Percentiles rank a stretch among this genome's conserved stretches.
Conservation (phyloP, 2,113 vertebrate genomes). For the Origma solitaria region DNA sequence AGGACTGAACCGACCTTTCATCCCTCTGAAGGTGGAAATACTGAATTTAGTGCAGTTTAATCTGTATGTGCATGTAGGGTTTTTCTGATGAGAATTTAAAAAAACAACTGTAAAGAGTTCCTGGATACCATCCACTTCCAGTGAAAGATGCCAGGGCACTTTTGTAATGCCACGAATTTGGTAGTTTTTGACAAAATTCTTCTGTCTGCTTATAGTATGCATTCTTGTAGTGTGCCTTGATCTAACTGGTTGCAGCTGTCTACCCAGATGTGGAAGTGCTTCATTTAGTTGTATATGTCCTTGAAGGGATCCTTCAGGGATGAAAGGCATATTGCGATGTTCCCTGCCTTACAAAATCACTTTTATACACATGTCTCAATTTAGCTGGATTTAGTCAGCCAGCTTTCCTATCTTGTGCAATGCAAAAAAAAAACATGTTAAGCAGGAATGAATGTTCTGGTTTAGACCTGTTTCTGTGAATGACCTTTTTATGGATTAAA, state of each 20-base stretch:
- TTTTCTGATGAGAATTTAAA: slow-evolving; percentile 30
- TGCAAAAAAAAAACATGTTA: background rate
- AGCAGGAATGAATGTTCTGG: slow-evolving; percentile 26
- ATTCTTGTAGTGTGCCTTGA: background rate
- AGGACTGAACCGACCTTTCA: slow-evolving; percentile 49
- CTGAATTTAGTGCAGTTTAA: slow-evolving; percentile 18
- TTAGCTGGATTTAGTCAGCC: slow-evolving; percentile 25
- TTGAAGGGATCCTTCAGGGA: slow-evolving; percentile 27
- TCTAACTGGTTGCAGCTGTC: background rate
- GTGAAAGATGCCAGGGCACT: background rate
- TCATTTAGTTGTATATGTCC: background rate
- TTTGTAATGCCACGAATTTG: background rate
- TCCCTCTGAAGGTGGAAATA: slow-evolving; percentile 50
- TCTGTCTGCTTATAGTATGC: background rate
- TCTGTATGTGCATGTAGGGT: background rate
- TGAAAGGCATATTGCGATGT: slow-evolving; percentile 42
- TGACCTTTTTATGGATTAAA: slow-evolving; percentile 18
- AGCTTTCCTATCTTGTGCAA: slow-evolving; percentile 1
- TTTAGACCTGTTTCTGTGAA: slow-evolving; percentile 31
- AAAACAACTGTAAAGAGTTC: background rate
- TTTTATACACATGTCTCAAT: background rate
- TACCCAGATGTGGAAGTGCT: background rate
- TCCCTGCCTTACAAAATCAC: background rate
- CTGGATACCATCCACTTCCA: background rate
- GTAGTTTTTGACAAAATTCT: slow-evolving; percentile 4